A percentile compares a stretch with the other conserved stretches of the same genome.
phyloP scores from a whole-genome alignment of 2,797 vertebrate species.

The Ctenopoma multispine region DNA sequence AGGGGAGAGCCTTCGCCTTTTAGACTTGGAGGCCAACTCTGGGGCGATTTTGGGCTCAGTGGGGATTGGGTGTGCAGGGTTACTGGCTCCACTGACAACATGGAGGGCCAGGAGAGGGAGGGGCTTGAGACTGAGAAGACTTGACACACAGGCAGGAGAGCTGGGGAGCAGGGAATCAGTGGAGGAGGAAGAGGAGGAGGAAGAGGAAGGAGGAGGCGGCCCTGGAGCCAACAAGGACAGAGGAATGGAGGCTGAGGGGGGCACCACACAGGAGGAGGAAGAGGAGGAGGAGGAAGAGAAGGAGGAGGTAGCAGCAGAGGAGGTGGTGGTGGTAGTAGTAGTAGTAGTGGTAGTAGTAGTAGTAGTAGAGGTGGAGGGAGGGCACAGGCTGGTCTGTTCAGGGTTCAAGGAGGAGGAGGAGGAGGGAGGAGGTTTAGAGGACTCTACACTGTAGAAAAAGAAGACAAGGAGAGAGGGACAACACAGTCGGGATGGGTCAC shows the following conservation, averaged over 20 bases:
- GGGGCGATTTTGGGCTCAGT: conserved; percentile 87
- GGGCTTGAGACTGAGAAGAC: conserved; percentile 98
- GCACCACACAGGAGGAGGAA: conserved; percentile 90
- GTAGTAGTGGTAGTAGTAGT: conserved; percentile 77
- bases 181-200: conserved; percentile 89
- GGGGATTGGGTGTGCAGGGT: conserved; percentile 73
- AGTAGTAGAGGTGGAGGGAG: conserved; percentile 85
- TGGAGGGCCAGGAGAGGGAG: conserved; percentile 98
- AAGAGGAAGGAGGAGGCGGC: conserved; percentile 89
- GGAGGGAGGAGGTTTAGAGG: conserved; percentile 98
- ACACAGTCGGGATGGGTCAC: conserved; percentile 86
- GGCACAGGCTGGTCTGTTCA: conserved; percentile 96
- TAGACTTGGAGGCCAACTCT: conserved; percentile 88
- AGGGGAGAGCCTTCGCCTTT: conserved; percentile 93
- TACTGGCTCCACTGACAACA: conserved; percentile 89
- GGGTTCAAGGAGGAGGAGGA: conserved; percentile 94
- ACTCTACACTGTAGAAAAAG: conserved; percentile 97
- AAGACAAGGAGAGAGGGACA: conserved; percentile 85
- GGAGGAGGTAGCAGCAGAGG: conserved; percentile 89
- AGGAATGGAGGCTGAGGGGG: conserved; percentile 89
- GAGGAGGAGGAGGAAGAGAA: conserved; percentile 83
- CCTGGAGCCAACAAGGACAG: conserved; percentile 91
- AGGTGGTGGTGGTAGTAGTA: conserved; percentile 74
- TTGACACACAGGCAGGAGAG: conserved; percentile 95
- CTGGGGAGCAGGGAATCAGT: conserved; percentile 93